Evolutionary conservation across 1,140 invertebrate genomes (phyloP).

Genomic region (Pinna nobilis): DNA sequence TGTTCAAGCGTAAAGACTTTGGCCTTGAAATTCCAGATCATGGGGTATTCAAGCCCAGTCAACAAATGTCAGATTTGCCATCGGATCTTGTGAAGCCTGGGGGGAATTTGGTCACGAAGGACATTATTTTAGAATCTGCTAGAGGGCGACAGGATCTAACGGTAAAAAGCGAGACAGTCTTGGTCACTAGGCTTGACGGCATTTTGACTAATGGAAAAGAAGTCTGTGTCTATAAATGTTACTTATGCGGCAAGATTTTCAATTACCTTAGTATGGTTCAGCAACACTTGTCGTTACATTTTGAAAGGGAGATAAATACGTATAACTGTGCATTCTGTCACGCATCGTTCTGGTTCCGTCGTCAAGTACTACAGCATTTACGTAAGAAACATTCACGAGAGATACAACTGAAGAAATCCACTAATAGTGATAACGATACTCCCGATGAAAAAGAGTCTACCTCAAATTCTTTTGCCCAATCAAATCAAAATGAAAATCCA

Average conservation of each 20-base stretch:
- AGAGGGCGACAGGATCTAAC: slow-evolving; percentile 42
- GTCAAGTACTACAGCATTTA: slow-evolving; percentile 68
- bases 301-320: slow-evolving; percentile 59
- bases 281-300: slow-evolving; percentile 73
- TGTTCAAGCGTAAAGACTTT: slow-evolving; percentile 27
- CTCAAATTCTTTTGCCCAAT: not conserved
- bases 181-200: slow-evolving; percentile 74
- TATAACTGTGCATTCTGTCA: slow-evolving; percentile 72
- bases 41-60: not conserved
- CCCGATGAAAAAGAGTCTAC: slow-evolving; percentile 2
- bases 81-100: slow-evolving; percentile 26
- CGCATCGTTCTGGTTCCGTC: slow-evolving; percentile 67
- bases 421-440: not conserved
- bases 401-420: too few relatives aligned
- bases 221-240: slow-evolving; percentile 75
- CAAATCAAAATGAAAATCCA: too few relatives aligned
- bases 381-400: slow-evolving; percentile 48
- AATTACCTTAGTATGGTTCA: slow-evolving; percentile 68
- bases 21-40: slow-evolving; percentile 18
- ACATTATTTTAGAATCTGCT: slow-evolving; percentile 31
- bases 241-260: slow-evolving; percentile 74
- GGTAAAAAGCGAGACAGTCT: slow-evolving; percentile 71
- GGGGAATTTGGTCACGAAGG: slow-evolving; percentile 29
- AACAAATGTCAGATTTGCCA: not conserved
- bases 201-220: slow-evolving; percentile 69